A percentile compares a stretch with the other conserved stretches of the same genome.
phyloP scores from a whole-genome alignment of 2,888 invertebrate genomes.

The Prostheceraeus crozeri region DNA sequence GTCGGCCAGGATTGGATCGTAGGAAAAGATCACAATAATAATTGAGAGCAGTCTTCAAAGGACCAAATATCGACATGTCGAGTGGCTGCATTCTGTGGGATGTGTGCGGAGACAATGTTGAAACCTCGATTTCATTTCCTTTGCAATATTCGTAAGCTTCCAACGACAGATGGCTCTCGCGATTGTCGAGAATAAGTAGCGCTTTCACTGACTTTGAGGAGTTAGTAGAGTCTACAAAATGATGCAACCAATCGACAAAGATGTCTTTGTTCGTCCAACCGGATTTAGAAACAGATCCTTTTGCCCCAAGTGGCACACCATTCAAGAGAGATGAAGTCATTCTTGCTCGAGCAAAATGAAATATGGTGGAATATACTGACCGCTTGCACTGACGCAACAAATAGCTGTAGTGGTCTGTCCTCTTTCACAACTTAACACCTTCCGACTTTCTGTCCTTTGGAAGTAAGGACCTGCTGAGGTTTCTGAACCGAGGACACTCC shows the following conservation, averaged over 20 bases:
- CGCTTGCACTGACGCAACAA: slow-evolving; percentile 36
- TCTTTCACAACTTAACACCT: slow-evolving; percentile 33
- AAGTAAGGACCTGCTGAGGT: slow-evolving; percentile 22
- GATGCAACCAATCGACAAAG: slow-evolving; percentile 38
- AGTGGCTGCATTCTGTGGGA: slow-evolving; percentile 39
- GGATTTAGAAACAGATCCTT: slow-evolving; percentile 33
- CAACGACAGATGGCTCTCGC: slow-evolving; percentile 39
- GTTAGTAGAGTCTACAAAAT: slow-evolving; percentile 37
- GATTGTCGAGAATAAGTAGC: slow-evolving; percentile 38
- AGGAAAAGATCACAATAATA: slow-evolving; percentile 50
- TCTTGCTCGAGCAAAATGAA: slow-evolving; percentile 40
- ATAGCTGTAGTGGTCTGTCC: slow-evolving; percentile 37
- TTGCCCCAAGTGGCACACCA: slow-evolving; percentile 35
- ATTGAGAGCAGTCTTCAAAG: slow-evolving; percentile 48
- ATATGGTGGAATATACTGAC: slow-evolving; percentile 39
- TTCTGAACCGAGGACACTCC: slow-evolving; percentile 25
- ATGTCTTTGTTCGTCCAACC: slow-evolving; percentile 41
- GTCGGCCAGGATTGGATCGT: slow-evolving; percentile 47
- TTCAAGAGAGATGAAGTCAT: slow-evolving; percentile 33
- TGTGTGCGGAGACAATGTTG: slow-evolving; percentile 41
- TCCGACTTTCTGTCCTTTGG: slow-evolving; percentile 30
- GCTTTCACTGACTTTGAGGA: slow-evolving; percentile 33
- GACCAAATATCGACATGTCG: slow-evolving; percentile 45
- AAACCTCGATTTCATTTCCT: slow-evolving; percentile 39
- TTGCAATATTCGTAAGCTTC: slow-evolving; percentile 37